Percentiles rank a stretch among this genome's conserved stretches.
These are phyloP conservation scores for Perognathus longimembris DNA, from an alignment of 2,113 vertebrate genomes.

Conservation along the genomic window DNA sequence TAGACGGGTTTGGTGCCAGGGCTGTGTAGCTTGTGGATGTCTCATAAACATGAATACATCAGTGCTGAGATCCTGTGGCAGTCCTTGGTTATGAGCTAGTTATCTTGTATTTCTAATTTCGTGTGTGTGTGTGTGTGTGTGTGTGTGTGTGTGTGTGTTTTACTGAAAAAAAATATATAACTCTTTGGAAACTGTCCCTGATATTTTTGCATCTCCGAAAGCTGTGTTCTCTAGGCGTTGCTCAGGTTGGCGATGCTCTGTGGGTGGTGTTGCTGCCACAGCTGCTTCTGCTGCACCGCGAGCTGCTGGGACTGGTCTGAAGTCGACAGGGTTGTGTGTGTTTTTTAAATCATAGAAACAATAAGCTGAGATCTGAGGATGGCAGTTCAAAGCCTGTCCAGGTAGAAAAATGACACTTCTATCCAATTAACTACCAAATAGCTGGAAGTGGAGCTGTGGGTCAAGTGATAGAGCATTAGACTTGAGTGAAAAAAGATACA, in stretches of 20 bases:
- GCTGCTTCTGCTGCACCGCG: conserved; percentile 97
- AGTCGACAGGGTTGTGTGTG: conserved; percentile 88
- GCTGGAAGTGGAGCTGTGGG: no score
- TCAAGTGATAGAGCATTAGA: no score
- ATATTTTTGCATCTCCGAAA: conserved; percentile 86
- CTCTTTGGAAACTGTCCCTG: conserved; percentile 95
- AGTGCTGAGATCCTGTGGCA: neutral
- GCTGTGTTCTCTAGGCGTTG: conserved; percentile 86
- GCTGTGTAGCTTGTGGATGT: neutral
- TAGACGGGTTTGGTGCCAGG: neutral
- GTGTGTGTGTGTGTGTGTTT: neutral
- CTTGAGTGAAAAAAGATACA: no score
- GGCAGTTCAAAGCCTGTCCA: no score
- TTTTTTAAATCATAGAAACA: no score
- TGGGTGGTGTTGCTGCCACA: conserved; percentile 98
- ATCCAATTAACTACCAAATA: no score
- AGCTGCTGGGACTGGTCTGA: conserved; percentile 99
- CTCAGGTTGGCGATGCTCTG: conserved; percentile 95
- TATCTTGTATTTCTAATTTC: neutral
- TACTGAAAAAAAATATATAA: conserved; percentile 88
- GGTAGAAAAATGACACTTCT: no score
- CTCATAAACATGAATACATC: neutral
- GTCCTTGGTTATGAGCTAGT: neutral
- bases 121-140: neutral
- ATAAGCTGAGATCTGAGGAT: no score